Evolutionary conservation across 2,113 vertebrate genomes (phyloP).

Genomic region (Promerops cafer): DNA sequence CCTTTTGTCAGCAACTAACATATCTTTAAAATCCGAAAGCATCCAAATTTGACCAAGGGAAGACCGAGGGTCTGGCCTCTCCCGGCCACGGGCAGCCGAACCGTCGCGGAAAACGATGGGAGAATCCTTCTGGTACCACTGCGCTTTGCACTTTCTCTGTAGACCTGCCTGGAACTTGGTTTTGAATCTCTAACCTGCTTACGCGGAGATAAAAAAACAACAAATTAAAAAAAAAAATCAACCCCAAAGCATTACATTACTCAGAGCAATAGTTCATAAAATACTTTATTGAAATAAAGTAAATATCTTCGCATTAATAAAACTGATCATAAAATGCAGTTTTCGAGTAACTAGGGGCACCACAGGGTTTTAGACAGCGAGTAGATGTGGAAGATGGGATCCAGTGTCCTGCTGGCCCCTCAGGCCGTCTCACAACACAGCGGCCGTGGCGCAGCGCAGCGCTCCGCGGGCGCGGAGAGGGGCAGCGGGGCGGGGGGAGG

Average conservation of each 20-base stretch:
- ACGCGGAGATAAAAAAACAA: neutral
- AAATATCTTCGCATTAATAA: constrained; percentile 69
- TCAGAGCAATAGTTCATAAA: constrained; percentile 65
- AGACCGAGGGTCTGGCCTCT: neutral
- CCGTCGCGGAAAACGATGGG: neutral
- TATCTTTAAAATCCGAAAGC: neutral
- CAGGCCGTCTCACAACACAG: neutral
- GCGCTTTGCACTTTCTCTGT: too few relatives aligned
- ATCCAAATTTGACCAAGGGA: neutral
- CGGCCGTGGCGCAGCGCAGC: neutral
- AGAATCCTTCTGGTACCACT: neutral
- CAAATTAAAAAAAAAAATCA: neutral
- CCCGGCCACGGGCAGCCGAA: neutral
- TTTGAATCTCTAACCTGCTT: neutral
- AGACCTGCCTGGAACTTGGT: neutral
- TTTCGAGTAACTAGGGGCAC: constrained; percentile 35
- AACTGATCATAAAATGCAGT: constrained; percentile 58
- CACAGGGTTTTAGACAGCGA: constrained; percentile 43
- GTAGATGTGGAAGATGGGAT: neutral
- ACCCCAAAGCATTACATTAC: neutral
- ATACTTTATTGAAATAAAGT: constrained; percentile 79
- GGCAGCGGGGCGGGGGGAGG: too few relatives aligned
- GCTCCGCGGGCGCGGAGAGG: neutral
- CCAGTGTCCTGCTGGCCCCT: constrained; percentile 14
- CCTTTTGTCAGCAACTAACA: rapidly evolving